A percentile compares a stretch with the other conserved stretches of the same genome.
Conservation (phyloP, 1,140 invertebrate species). For the Diabrotica virgifera region DNA sequence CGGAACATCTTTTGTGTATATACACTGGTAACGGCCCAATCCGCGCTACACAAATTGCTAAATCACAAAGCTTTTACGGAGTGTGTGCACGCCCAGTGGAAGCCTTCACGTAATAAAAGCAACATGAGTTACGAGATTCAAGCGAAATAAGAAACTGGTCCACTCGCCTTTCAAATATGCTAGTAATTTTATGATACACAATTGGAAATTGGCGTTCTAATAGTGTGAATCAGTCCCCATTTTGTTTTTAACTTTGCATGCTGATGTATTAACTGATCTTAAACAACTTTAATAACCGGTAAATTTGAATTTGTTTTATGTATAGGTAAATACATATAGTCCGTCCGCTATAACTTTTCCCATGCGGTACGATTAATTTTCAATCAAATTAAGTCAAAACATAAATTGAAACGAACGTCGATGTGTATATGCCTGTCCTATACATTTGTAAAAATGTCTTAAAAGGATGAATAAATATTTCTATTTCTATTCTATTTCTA, state of each 20-base stretch:
- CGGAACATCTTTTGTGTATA: slow-evolving; percentile 25
- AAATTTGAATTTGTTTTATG: no score
- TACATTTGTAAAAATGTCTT: no score
- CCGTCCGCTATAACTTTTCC: no score
- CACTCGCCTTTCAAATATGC: slow-evolving; percentile 18
- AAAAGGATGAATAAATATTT: no score
- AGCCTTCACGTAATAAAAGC: slow-evolving; percentile 11
- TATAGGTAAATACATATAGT: no score
- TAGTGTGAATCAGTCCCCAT: slow-evolving; percentile 2
- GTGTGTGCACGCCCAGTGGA: slow-evolving; percentile 20
- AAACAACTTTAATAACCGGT: no score
- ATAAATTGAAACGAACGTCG: no score
- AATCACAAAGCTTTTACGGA: slow-evolving; percentile 32
- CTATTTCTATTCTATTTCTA: no score
- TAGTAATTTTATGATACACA: slow-evolving; percentile 19
- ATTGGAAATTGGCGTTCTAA: slow-evolving; percentile 21
- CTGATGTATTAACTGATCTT: neutral
- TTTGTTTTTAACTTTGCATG: slow-evolving; percentile 11
- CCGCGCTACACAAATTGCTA: slow-evolving; percentile 31
- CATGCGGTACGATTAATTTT: no score
- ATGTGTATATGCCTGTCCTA: no score
- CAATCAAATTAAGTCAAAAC: no score
- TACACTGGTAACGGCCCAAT: slow-evolving; percentile 27
- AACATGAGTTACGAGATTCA: slow-evolving; percentile 12
- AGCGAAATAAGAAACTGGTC: slow-evolving; percentile 9